These are phyloP conservation scores for Microchrysa polita DNA, from an alignment of 2,888 invertebrate species.

Conservation along the genomic window DNA sequence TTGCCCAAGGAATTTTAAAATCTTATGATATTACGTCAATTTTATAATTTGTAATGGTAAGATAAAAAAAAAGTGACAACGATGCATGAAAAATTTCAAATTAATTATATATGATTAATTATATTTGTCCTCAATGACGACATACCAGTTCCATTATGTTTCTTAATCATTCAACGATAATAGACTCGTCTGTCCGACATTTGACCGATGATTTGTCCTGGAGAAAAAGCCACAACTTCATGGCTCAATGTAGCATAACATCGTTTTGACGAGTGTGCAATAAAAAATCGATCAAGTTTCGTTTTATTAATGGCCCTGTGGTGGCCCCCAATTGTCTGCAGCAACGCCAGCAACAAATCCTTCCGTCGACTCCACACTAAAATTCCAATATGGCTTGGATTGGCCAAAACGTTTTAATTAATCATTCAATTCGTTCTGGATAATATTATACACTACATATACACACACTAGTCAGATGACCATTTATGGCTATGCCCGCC, in stretches of 20 bases:
- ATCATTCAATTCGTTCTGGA: constrained; percentile 36
- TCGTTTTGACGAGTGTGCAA: constrained; percentile 28
- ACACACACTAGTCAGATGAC: constrained; percentile 9
- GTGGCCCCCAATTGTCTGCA: constrained; percentile 1
- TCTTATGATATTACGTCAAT: too few species aligned
- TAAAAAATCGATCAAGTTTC: constrained; percentile 40
- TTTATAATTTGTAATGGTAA: too few species aligned
- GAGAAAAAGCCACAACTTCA: constrained; percentile 3
- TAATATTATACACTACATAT: too few species aligned
- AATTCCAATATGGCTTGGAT: constrained; percentile 15
- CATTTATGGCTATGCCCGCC: neutral
- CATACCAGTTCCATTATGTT: neutral
- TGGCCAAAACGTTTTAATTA: constrained; percentile 42
- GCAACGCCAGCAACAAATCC: constrained; percentile 15
- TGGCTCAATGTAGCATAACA: constrained; percentile 17
- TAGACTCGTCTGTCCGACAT: neutral
- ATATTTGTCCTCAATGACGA: neutral
- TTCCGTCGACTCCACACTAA: constrained; percentile 10
- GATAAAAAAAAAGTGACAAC: too few species aligned
- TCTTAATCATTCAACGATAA: constrained; percentile 5
- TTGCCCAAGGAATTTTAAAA: too few species aligned
- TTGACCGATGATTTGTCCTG: neutral
- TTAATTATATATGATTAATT: constrained; percentile 2
- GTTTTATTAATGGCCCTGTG: constrained; percentile 40
- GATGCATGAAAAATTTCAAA: neutral